Evolutionary conservation across 1,140 invertebrate species (phyloP).

Genomic region (Bombus pyrosoma): DNA sequence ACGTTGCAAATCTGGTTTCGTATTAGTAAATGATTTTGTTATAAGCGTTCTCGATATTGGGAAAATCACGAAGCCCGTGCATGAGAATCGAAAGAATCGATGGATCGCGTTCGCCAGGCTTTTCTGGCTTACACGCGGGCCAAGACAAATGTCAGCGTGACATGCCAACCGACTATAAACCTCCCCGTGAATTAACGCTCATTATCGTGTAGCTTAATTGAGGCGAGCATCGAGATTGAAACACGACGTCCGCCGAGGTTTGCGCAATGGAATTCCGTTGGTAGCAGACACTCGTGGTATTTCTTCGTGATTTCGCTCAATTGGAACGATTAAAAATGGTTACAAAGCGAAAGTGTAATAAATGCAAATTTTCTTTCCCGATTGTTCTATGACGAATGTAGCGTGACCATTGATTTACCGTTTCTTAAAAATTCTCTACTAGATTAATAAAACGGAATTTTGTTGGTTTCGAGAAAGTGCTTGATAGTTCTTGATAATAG

Average conservation of each 20-base stretch:
- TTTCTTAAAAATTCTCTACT: too few species aligned
- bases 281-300: neutral
- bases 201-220: constrained; percentile 49
- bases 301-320: neutral
- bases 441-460: too few species aligned
- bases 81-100: neutral
- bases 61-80: neutral
- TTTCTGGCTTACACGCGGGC: neutral
- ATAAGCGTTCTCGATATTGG: neutral
- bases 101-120: neutral
- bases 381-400: neutral
- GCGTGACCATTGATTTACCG: neutral
- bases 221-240: constrained; percentile 36
- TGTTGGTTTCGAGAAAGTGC: too few species aligned
- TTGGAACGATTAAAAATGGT: neutral
- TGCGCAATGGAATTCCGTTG: constrained; percentile 27
- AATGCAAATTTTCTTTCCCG: constrained; percentile 6
- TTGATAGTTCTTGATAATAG: too few species aligned
- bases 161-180: constrained; percentile 44
- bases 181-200: constrained; percentile 34
- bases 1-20: neutral
- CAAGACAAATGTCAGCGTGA: constrained; percentile 29
- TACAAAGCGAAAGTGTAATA: neutral
- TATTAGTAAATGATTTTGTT: neutral
- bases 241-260: constrained; percentile 12